A percentile compares a stretch with the other conserved stretches of the same genome.
These are phyloP conservation scores for Limonius californicus DNA, from an alignment of 1,140 invertebrate species.

Conservation along the genomic window DNA sequence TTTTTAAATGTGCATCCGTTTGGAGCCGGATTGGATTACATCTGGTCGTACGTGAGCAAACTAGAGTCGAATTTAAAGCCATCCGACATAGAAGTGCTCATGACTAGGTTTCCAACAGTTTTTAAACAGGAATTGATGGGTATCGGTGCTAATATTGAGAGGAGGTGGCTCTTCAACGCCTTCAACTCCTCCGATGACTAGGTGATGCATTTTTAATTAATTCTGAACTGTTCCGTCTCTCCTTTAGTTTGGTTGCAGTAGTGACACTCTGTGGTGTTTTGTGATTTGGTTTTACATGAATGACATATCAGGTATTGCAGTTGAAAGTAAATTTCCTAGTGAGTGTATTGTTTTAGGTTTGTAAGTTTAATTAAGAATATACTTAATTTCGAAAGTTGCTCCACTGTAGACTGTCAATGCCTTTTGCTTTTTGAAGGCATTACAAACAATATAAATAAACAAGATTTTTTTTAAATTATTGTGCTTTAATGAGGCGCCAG, in stretches of 20 bases:
- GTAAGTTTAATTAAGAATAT: neutral
- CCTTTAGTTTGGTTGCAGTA: neutral
- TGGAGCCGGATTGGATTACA: slow-evolving; percentile 78
- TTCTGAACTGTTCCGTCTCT: no score
- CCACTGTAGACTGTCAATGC: no score
- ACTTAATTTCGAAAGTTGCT: no score
- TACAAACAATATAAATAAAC: no score
- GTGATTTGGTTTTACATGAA: neutral
- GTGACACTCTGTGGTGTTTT: no score
- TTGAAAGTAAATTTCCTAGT: neutral
- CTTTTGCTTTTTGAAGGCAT: no score
- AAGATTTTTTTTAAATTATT: no score
- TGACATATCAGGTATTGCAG: neutral
- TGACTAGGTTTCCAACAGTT: slow-evolving; percentile 69
- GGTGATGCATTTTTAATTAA: no score
- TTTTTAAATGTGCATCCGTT: slow-evolving; percentile 86
- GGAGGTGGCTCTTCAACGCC: slow-evolving; percentile 73
- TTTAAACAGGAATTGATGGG: slow-evolving; percentile 73
- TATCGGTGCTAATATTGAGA: slow-evolving; percentile 72
- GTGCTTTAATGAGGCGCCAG: no score
- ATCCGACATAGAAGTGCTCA: slow-evolving; percentile 69
- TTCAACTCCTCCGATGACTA: slow-evolving; percentile 45
- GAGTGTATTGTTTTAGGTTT: neutral
- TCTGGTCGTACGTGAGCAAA: slow-evolving; percentile 80
- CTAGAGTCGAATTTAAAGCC: slow-evolving; percentile 62